These are phyloP conservation scores for Melinaea marsaeus DNA, from an alignment of 2,888 invertebrate species.

Conservation along the genomic window DNA sequence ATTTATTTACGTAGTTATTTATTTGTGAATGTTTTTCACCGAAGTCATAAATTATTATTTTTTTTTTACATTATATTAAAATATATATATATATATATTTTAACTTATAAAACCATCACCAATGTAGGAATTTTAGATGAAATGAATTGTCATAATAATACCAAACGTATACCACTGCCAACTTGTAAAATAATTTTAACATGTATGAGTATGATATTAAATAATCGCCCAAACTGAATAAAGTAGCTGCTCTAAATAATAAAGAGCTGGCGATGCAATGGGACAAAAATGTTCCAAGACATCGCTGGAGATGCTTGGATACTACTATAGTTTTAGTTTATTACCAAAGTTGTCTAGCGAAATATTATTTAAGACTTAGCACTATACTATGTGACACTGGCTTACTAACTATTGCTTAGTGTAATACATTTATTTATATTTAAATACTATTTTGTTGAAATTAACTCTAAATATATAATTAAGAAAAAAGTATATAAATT, in stretches of 20 bases:
- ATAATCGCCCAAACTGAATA: conserved; percentile 43
- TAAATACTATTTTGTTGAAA: no score
- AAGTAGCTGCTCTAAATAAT: conserved; percentile 54
- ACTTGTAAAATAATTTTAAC: conserved; percentile 36
- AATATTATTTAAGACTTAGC: conserved; percentile 5
- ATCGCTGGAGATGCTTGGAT: conserved; percentile 36
- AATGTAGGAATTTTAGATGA: not conserved
- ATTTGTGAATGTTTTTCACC: not conserved
- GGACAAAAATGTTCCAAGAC: conserved; percentile 49
- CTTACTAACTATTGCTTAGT: not conserved
- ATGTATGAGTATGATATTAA: conserved; percentile 39
- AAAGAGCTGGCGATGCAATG: conserved; percentile 50
- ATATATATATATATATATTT: not conserved
- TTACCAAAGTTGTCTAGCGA: conserved; percentile 19
- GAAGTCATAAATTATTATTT: not conserved
- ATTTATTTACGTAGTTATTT: not conserved
- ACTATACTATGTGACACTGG: not conserved
- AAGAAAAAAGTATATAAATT: no score
- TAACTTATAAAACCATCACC: not conserved
- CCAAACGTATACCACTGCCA: conserved; percentile 22
- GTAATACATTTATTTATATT: no score
- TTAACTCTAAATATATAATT: no score
- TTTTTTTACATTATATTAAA: not conserved
- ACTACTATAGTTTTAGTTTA: conserved; percentile 23
- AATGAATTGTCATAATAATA: conserved; percentile 6